Evolutionary conservation across 2,113 vertebrate genomes (phyloP), one percentile per base, ranked within the genome.

Genomic region (Tetrao urogallus): DNA sequence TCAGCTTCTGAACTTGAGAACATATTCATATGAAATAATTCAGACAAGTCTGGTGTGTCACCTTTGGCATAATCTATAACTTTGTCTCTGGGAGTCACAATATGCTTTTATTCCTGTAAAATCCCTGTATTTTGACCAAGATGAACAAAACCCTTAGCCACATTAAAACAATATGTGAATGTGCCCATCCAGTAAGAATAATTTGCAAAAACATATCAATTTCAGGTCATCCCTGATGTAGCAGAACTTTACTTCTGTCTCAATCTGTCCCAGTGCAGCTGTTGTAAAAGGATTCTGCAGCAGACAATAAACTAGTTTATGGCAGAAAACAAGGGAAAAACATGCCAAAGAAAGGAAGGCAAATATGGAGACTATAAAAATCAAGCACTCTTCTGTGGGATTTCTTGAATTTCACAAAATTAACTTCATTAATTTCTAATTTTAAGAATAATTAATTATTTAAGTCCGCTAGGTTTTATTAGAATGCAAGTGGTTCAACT

Each of bases 391-490:
- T 60, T 78, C 47, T 65, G 2, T 38, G 22, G 5, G 5, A 45
- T 92, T 66, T 22, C 17, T 56, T 77, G 21, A 89, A 85, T 73
- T 76, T 19, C 1, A 63, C 76, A 21, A 76, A 34, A 13, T 58
- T 45, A 70, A 58, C 6, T 56, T 13, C 2, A 27, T 8, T 22
- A 71, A 57, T 1, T 27, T 80, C 2, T 82, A 7, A 27, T 65
- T 80, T 42, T 15, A 77, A 90, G 71, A 25, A 2, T 43, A 5
- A 48, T 13, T 19, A 34, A 45, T 20, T 48, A 19, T 13, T 80
- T 52, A 64, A 83, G 40, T 0, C 1, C 2, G 10, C 10, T 80
- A 8, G 0, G 1, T 40, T 77, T 67, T 67, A 42, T 38, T 40
- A 34, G 24, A 54, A 45, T 70, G 6, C 7, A 28, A 82, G 25